A percentile compares a stretch with the other conserved stretches of the same genome.
phyloP scores from a whole-genome alignment of 2,113 vertebrate genomes.

The Microtus richardsoni region DNA sequence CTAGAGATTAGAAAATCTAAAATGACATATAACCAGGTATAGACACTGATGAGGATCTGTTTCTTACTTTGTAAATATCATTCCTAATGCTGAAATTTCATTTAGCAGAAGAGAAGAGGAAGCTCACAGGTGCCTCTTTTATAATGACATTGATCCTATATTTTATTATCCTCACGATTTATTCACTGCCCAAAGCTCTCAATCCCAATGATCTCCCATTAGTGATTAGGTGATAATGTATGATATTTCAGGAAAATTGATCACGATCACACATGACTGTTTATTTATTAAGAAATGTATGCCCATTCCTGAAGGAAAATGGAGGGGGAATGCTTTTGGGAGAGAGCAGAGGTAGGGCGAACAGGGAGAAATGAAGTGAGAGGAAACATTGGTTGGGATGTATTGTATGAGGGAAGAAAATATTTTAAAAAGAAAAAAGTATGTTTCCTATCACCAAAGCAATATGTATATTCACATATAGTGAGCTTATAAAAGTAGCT shows the following conservation, averaged over 20 bases:
- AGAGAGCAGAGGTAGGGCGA: neutral
- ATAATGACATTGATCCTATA: neutral
- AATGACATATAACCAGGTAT: neutral
- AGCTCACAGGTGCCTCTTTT: neutral
- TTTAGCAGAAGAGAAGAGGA: too few relatives aligned
- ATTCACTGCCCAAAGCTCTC: neutral
- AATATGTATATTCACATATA: neutral
- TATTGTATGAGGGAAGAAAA: neutral
- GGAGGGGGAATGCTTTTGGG: neutral
- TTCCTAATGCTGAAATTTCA: neutral
- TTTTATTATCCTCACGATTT: neutral
- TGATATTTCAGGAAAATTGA: neutral
- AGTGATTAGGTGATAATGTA: neutral
- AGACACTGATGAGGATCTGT: neutral
- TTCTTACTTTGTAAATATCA: neutral
- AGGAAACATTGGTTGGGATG: neutral
- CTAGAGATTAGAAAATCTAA: neutral
- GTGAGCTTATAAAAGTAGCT: constrained; percentile 5
- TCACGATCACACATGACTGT: neutral
- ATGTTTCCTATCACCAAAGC: neutral
- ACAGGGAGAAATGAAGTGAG: neutral
- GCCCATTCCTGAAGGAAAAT: neutral
- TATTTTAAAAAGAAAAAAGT: neutral
- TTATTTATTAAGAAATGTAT: constrained; percentile 4
- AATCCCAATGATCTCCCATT: neutral